Evolutionary conservation across 1,140 invertebrate species (phyloP).

Genomic region (Diprion similis): DNA sequence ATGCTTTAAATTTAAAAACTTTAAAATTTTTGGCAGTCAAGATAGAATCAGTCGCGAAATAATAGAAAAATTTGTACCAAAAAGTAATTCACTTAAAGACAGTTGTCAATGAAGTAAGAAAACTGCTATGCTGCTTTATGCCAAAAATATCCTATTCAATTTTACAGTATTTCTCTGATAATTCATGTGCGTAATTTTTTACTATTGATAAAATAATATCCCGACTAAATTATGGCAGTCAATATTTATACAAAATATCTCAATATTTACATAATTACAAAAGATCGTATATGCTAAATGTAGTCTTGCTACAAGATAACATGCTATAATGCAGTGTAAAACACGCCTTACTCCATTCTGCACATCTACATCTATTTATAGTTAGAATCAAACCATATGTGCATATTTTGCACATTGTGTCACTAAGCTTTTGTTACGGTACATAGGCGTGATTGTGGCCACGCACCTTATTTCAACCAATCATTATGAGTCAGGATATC

Average conservation of each 20-base stretch:
- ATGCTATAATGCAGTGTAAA: background rate
- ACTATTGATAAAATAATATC: background rate
- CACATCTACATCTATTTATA: background rate
- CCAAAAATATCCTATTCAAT: background rate
- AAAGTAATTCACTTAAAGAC: too few relatives aligned
- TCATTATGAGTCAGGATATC: too few relatives aligned
- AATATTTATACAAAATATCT: background rate
- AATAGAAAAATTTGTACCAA: too few relatives aligned
- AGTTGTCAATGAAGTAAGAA: too few relatives aligned
- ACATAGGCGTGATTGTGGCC: too few relatives aligned
- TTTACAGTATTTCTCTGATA: background rate
- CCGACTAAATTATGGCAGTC: constrained; percentile 2
- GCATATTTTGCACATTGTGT: too few relatives aligned
- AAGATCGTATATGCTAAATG: background rate
- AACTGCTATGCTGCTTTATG: background rate
- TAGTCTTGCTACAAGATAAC: background rate
- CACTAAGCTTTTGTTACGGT: too few relatives aligned
- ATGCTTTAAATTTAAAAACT: too few relatives aligned
- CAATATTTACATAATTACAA: constrained; percentile 2
- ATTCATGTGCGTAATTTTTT: background rate
- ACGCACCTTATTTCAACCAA: too few relatives aligned
- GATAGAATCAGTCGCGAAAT: too few relatives aligned
- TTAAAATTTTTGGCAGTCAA: too few relatives aligned
- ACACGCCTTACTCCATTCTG: background rate
- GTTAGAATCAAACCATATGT: background rate